These are phyloP conservation scores for Phaethon lepturus DNA, from an alignment of 2,113 vertebrate genomes.

Conservation along the genomic window DNA sequence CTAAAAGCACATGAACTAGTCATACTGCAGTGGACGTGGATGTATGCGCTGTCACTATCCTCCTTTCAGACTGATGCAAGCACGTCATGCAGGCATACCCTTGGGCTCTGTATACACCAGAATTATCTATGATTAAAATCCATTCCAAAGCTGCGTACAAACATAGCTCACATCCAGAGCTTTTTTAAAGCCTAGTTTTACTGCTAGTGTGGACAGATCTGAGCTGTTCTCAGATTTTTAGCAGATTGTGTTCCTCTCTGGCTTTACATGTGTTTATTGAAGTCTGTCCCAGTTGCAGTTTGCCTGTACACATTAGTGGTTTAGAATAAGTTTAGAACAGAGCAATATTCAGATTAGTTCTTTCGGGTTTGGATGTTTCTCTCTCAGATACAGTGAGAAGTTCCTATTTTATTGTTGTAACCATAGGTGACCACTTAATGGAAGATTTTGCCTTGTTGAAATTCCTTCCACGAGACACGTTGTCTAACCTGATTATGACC, in stretches of 20 bases:
- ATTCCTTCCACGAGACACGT: background rate
- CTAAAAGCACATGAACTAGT: background rate
- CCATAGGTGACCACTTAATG: background rate
- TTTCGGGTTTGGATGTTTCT: background rate
- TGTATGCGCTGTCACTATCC: background rate
- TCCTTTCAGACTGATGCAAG: slow-evolving; percentile 12
- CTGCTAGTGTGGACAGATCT: background rate
- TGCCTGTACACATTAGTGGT: background rate
- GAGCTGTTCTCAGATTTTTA: background rate
- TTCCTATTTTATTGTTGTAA: background rate
- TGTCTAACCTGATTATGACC: background rate
- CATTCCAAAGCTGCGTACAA: background rate
- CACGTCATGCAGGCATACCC: slow-evolving; percentile 40
- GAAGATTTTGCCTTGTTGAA: background rate
- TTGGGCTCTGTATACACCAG: background rate
- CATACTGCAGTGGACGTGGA: slow-evolving; percentile 7
- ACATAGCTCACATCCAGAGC: background rate
- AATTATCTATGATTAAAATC: background rate
- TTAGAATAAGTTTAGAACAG: background rate
- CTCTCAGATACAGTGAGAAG: background rate
- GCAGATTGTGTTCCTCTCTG: background rate
- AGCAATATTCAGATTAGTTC: background rate
- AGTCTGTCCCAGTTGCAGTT: background rate
- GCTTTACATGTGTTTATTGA: background rate
- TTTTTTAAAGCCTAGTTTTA: background rate